Percentiles rank a stretch among this genome's conserved stretches.
Conservation (phyloP, 2,888 invertebrate genomes). For the Oscheius sp. region DNA sequence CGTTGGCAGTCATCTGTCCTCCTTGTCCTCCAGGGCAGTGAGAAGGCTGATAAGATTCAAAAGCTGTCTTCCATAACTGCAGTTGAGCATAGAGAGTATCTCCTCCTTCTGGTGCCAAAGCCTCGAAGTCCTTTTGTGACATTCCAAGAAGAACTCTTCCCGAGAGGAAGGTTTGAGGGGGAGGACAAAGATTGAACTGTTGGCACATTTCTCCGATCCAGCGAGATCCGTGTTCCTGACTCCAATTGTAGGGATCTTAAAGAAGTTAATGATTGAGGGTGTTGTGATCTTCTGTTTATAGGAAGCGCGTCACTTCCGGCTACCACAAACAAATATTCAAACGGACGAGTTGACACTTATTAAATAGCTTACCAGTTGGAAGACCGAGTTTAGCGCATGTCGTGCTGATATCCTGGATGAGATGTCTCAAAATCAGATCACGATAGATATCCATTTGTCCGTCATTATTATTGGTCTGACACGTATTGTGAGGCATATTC, state of each 20-base stretch:
- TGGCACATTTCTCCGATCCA: constrained; percentile 68
- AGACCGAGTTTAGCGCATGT: constrained; percentile 66
- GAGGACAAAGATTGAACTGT: constrained; percentile 61
- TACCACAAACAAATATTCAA: constrained; percentile 15
- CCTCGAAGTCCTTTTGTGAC: constrained; percentile 50
- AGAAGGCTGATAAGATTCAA: constrained; percentile 52
- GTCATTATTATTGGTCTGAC: constrained; percentile 36
- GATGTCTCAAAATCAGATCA: constrained; percentile 68
- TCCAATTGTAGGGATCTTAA: constrained; percentile 62
- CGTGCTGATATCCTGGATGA: constrained; percentile 68
- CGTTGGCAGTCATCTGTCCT: constrained; percentile 44
- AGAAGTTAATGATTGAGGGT: neutral
- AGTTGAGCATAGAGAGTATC: constrained; percentile 69
- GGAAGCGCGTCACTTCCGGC: constrained; percentile 25
- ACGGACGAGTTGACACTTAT: neutral
- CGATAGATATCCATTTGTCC: constrained; percentile 65
- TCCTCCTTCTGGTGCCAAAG: constrained; percentile 57
- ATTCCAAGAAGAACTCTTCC: constrained; percentile 58
- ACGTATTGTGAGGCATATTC: constrained; percentile 29
- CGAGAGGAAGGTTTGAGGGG: constrained; percentile 46
- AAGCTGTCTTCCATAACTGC: constrained; percentile 69
- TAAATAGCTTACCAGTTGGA: constrained; percentile 48
- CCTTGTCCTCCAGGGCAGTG: constrained; percentile 36
- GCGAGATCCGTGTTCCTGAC: constrained; percentile 51
- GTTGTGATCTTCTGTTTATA: constrained; percentile 10